phyloP scores from a whole-genome alignment of 2,888 invertebrate species.

The Agonum fuliginosum region DNA sequence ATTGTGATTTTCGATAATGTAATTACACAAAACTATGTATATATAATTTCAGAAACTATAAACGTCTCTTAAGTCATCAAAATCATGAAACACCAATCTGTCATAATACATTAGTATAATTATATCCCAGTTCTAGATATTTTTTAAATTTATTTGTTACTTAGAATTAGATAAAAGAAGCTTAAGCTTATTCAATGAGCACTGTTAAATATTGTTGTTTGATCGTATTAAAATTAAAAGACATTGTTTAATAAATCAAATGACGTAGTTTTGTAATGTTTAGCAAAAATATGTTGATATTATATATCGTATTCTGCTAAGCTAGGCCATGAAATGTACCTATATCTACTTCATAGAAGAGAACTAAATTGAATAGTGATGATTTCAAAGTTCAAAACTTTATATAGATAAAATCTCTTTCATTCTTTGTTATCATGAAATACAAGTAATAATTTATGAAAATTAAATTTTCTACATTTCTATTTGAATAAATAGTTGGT shows the following conservation, averaged over 20 bases:
- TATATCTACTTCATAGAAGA: conserved; percentile 32
- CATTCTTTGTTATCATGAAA: conserved; percentile 35
- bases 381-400: conserved; percentile 35
- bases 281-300: conserved; percentile 51
- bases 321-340: conserved; percentile 47
- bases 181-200: conserved; percentile 50
- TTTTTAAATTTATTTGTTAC: conserved; percentile 53
- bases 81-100: conserved; percentile 46
- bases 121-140: conserved; percentile 37
- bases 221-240: conserved; percentile 47
- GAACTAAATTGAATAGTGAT: conserved; percentile 31
- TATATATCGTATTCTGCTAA: conserved; percentile 48
- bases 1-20: conserved; percentile 53
- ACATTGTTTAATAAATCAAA: conserved; percentile 51
- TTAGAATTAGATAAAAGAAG: conserved; percentile 48
- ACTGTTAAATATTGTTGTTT: conserved; percentile 58
- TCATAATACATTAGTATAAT: conserved; percentile 7
- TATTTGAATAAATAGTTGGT: conserved; percentile 38
- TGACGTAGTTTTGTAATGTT: conserved; percentile 51
- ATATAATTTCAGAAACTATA: conserved; percentile 44
- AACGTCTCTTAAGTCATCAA: conserved; percentile 27
- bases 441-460: conserved; percentile 33
- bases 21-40: conserved; percentile 48
- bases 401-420: conserved; percentile 35
- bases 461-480: conserved; percentile 53